These are phyloP conservation scores for Theretra japonica DNA, from an alignment of 2,888 invertebrate species.

Conservation along the genomic window DNA sequence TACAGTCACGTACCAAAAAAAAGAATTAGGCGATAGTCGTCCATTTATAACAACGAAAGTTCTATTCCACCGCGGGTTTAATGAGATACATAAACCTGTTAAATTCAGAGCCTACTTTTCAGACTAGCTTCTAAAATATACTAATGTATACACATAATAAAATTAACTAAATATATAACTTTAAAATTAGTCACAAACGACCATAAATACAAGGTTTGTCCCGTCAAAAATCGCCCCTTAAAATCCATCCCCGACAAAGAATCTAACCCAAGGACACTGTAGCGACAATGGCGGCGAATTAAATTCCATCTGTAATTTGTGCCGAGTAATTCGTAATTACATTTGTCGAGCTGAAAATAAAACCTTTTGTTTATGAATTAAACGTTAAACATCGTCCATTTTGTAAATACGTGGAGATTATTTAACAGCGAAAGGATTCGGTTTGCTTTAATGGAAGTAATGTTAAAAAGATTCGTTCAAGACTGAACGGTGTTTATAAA, in stretches of 20 bases:
- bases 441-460: not conserved
- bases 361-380: constrained; percentile 3
- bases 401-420: not conserved
- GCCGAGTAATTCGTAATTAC: constrained; percentile 20
- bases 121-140: too few relatives aligned
- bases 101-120: too few relatives aligned
- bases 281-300: constrained; percentile 13
- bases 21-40: too few relatives aligned
- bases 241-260: not conserved
- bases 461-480: not conserved
- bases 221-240: not conserved
- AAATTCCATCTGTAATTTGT: constrained; percentile 21
- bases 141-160: too few relatives aligned
- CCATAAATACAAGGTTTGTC: not conserved
- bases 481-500: not conserved
- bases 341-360: constrained; percentile 13
- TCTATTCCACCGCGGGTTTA: too few relatives aligned
- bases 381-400: not conserved
- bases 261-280: not conserved
- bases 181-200: not conserved
- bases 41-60: too few relatives aligned
- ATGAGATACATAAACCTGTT: too few relatives aligned
- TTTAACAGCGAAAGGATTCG: not conserved
- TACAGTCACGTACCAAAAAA: too few relatives aligned
- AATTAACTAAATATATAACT: too few relatives aligned